phyloP scores from a whole-genome alignment of 2,888 invertebrate species.

The Charanyca ferruginea region DNA sequence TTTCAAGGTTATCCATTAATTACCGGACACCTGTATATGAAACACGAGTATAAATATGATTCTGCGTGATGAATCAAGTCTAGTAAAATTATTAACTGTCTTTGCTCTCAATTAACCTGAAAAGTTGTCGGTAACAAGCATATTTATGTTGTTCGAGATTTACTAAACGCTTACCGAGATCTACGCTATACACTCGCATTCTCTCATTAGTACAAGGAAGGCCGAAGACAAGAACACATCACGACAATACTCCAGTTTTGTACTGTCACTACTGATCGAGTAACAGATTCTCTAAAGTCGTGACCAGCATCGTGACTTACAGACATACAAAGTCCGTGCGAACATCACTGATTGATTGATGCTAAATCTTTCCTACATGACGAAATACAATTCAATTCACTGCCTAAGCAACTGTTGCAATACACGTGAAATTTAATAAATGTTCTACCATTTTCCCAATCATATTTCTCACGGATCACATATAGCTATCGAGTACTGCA shows the following conservation, averaged over 20 bases:
- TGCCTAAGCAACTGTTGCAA: conserved; percentile 27
- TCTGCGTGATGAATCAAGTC: background rate
- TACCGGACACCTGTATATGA: background rate
- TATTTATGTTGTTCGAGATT: background rate
- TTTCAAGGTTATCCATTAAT: no score
- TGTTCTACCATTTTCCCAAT: conserved; percentile 52
- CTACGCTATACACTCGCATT: conserved; percentile 2
- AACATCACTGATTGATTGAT: conserved; percentile 38
- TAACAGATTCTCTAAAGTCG: conserved; percentile 36
- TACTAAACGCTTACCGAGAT: background rate
- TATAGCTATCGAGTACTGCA: conserved; percentile 49
- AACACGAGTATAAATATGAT: background rate
- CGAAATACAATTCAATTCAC: conserved; percentile 47
- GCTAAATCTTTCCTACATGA: conserved; percentile 32
- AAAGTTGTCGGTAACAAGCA: background rate
- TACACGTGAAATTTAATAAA: conserved; percentile 47
- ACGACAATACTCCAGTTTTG: conserved; percentile 22
- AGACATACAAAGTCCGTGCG: conserved; percentile 4
- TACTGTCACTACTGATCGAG: conserved; percentile 36
- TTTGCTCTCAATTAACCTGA: background rate
- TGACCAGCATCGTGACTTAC: conserved; percentile 27
- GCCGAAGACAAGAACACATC: conserved; percentile 14
- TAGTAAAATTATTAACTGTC: no score
- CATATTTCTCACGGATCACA: conserved; percentile 53
- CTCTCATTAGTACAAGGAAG: conserved; percentile 18